These are phyloP conservation scores for Heptranchias perlo DNA, from an alignment of 2,113 vertebrate species.

Conservation along the genomic window DNA sequence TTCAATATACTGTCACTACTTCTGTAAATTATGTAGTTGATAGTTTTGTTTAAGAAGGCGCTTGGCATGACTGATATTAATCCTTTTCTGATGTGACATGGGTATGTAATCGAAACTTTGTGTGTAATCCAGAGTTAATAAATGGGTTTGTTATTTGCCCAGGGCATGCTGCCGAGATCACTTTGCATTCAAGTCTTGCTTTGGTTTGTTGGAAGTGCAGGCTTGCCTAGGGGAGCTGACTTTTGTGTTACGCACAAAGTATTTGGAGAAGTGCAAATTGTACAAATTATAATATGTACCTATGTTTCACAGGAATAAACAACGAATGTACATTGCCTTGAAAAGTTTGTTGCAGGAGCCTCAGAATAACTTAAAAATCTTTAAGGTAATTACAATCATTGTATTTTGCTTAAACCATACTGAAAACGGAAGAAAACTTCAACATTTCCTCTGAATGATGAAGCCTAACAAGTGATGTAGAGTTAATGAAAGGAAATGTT, in stretches of 20 bases:
- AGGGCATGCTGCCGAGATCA: not conserved
- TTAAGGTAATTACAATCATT: slow-evolving; percentile 72
- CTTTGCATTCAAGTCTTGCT: not conserved
- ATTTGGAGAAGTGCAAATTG: not conserved
- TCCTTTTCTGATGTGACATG: not conserved
- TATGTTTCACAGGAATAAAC: slow-evolving; percentile 71
- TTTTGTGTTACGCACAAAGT: not conserved
- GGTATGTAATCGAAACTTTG: not conserved
- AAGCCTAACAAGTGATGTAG: not conserved
- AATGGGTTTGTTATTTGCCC: not conserved
- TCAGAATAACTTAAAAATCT: slow-evolving; percentile 97
- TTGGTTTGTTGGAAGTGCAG: not conserved
- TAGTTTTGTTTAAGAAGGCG: not conserved
- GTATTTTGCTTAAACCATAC: not conserved
- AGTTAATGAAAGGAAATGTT: no score
- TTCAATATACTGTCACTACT: not conserved
- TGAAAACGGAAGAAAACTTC: not conserved
- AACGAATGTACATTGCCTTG: slow-evolving; percentile 93
- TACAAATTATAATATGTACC: not conserved
- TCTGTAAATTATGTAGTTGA: not conserved
- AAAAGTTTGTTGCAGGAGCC: slow-evolving; percentile 89
- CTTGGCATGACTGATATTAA: not conserved
- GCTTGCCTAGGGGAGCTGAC: no score
- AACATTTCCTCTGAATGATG: not conserved
- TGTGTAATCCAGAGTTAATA: not conserved